phyloP scores from a whole-genome alignment of 2,888 invertebrate genomes.

The Campoplex capitator region DNA sequence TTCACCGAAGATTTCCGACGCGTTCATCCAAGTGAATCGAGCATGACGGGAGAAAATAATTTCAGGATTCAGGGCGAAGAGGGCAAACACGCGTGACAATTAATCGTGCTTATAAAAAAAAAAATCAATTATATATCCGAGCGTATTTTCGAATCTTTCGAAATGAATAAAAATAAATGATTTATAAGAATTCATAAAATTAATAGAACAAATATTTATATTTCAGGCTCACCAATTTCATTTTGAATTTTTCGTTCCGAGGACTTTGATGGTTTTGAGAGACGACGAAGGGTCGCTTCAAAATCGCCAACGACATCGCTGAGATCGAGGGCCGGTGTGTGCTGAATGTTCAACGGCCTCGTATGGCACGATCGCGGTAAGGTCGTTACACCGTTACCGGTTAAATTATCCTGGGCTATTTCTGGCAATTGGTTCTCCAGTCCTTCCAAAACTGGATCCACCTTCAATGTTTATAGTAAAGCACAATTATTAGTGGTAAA shows the following conservation, averaged over 20 bases:
- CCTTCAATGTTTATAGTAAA: constrained; percentile 70
- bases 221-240: constrained; percentile 67
- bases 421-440: constrained; percentile 75
- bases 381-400: constrained; percentile 73
- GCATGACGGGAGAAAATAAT: constrained; percentile 58
- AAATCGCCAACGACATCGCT: constrained; percentile 89
- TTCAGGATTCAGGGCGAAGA: constrained; percentile 77
- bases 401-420: constrained; percentile 75
- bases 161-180: constrained; percentile 10
- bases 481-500: not conserved
- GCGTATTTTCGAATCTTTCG: not conserved
- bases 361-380: constrained; percentile 72
- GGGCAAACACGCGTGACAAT: constrained; percentile 79
- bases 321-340: constrained; percentile 78
- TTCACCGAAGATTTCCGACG: constrained; percentile 42
- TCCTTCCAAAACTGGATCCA: constrained; percentile 77
- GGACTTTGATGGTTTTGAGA: constrained; percentile 74
- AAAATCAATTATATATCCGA: not conserved
- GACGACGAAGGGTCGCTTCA: constrained; percentile 88
- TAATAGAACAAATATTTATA: constrained; percentile 9
- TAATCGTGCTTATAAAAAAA: constrained; percentile 32
- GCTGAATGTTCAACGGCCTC: constrained; percentile 69
- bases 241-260: constrained; percentile 60
- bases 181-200: constrained; percentile 43
- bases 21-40: constrained; percentile 63